Evolutionary conservation across 2,888 invertebrate species (phyloP).

Genomic region (Hypselothyrea guttata): DNA sequence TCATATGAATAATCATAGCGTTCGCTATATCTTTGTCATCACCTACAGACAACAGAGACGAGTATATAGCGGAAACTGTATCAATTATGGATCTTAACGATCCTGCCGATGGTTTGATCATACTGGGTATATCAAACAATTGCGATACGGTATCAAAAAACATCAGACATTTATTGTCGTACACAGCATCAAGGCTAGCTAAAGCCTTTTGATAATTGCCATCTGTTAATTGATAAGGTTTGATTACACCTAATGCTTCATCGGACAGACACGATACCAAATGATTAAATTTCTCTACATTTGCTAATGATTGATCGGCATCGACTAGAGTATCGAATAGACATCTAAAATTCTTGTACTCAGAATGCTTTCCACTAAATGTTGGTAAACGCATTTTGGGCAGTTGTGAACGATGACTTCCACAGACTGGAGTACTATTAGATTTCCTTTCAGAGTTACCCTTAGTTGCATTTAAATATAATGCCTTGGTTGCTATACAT

Average conservation of each 20-base stretch:
- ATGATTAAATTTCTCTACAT: background rate
- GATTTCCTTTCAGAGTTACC: too few relatives aligned
- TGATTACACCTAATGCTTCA: background rate
- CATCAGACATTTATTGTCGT: constrained; percentile 16
- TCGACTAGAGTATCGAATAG: background rate
- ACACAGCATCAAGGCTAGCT: background rate
- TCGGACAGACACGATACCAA: constrained; percentile 6
- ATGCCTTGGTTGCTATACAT: too few relatives aligned
- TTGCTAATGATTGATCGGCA: background rate
- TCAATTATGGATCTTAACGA: background rate
- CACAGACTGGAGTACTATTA: too few relatives aligned
- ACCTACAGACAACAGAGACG: background rate
- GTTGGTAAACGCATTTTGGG: constrained; percentile 14
- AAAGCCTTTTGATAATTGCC: constrained; percentile 7
- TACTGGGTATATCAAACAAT: constrained; percentile 4
- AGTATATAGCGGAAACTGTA: background rate
- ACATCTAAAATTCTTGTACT: constrained; percentile 10
- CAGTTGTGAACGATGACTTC: constrained; percentile 1
- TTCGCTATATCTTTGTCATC: background rate
- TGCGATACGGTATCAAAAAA: constrained; percentile 7
- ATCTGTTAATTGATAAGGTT: constrained; percentile 7
- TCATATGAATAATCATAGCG: background rate
- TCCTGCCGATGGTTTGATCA: constrained; percentile 1
- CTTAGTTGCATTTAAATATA: too few relatives aligned
- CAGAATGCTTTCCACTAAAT: constrained; percentile 6